These are phyloP conservation scores for Gobiocypris rarus DNA, from an alignment of 2,113 vertebrate genomes.

Conservation along the genomic window DNA sequence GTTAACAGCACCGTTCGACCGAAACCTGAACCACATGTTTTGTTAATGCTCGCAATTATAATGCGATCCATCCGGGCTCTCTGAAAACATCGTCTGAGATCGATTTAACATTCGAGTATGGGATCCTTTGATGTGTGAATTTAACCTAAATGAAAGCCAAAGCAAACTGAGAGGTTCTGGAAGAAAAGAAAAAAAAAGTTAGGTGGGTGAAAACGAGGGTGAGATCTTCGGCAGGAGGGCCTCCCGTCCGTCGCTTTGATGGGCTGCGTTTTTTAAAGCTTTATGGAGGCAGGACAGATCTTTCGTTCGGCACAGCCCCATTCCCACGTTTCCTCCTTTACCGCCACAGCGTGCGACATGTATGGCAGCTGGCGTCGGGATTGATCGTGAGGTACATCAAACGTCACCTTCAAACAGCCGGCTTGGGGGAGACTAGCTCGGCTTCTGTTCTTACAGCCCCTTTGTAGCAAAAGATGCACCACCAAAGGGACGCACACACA, in stretches of 20 bases:
- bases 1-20: neutral
- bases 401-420: slow-evolving; percentile 57
- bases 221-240: slow-evolving; percentile 1
- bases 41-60: slow-evolving; percentile 25
- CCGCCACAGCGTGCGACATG: slow-evolving; percentile 31
- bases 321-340: slow-evolving; percentile 33
- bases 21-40: slow-evolving; percentile 30
- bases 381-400: slow-evolving; percentile 59
- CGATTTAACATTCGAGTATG: slow-evolving; percentile 22
- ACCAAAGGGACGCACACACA: slow-evolving; percentile 66
- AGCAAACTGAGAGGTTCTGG: slow-evolving; percentile 8
- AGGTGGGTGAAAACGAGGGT: neutral
- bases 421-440: slow-evolving; percentile 66
- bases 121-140: slow-evolving; percentile 33
- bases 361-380: slow-evolving; percentile 27
- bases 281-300: neutral
- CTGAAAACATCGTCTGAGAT: slow-evolving; percentile 29
- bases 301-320: neutral
- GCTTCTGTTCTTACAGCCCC: slow-evolving; percentile 64
- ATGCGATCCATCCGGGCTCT: slow-evolving; percentile 12
- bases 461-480: slow-evolving; percentile 56
- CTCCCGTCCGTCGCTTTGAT: neutral
- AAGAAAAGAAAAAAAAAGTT: neutral
- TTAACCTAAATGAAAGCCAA: slow-evolving; percentile 17
- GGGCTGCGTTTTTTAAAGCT: neutral